A percentile compares a stretch with the other conserved stretches of the same genome.
phyloP scores from a whole-genome alignment of 1,140 invertebrate species.

The Drosophila nigrodunni region DNA sequence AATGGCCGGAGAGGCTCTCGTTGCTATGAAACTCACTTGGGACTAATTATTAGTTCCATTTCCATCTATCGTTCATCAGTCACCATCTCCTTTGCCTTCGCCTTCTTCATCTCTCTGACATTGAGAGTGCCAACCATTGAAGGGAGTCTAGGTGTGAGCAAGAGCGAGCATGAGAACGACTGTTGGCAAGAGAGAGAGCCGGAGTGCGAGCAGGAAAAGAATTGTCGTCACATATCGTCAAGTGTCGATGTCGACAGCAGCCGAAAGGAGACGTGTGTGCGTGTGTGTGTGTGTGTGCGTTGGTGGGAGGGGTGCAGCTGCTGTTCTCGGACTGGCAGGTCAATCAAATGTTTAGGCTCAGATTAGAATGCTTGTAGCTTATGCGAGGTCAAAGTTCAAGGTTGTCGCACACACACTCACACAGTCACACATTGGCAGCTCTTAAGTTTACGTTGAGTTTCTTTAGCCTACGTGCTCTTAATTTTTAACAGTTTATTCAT shows the following conservation, averaged over 20 bases:
- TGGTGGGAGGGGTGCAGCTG: not conserved
- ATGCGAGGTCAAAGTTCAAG: constrained; percentile 77
- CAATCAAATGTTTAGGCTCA: constrained; percentile 74
- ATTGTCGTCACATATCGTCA: constrained; percentile 49
- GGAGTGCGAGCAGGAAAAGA: not conserved
- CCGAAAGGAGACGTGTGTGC: not conserved
- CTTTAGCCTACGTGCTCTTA: constrained; percentile 30
- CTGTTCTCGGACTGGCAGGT: constrained; percentile 19
- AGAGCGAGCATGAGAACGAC: not conserved
- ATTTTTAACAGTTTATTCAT: constrained; percentile 59
- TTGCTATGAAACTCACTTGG: constrained; percentile 72
- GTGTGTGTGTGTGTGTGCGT: not conserved
- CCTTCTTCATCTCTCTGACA: constrained; percentile 11
- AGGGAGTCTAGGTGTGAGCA: not conserved
- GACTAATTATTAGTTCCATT: constrained; percentile 73
- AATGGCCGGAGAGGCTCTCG: constrained; percentile 46
- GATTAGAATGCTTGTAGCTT: constrained; percentile 61
- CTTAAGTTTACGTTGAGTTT: constrained; percentile 51
- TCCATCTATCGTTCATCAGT: constrained; percentile 22
- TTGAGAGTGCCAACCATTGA: not conserved
- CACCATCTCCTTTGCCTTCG: no score
- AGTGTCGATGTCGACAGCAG: constrained; percentile 17
- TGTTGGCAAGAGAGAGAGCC: not conserved
- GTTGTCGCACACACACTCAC: constrained; percentile 47
- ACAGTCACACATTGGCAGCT: constrained; percentile 6